Evolutionary conservation across 23 tunicate genomes (phyloP).

Genomic region (Trididemnum nubilum): DNA sequence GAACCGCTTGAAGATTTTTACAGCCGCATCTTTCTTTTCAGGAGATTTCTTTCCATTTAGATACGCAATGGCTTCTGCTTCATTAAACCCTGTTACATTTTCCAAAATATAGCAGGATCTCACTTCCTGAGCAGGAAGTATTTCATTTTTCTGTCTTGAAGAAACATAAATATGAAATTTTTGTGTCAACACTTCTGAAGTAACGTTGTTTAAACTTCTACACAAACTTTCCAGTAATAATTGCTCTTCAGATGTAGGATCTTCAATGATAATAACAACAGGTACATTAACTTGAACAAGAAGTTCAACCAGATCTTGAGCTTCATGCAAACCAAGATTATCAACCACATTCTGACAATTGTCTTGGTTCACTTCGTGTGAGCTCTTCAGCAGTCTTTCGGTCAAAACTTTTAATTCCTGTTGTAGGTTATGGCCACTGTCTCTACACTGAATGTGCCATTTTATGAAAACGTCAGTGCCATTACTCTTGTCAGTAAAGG

Average conservation of each 20-base stretch:
- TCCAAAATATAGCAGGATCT: background rate
- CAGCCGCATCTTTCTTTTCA: background rate
- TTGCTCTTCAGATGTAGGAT: background rate
- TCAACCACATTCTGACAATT: background rate
- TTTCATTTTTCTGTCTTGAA: background rate
- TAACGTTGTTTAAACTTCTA: background rate
- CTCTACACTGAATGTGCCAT: no score
- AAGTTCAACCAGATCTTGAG: background rate
- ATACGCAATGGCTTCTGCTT: slow-evolving; percentile 5
- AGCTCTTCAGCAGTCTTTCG: no score
- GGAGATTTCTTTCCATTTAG: background rate
- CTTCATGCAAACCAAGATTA: background rate
- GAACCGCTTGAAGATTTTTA: background rate
- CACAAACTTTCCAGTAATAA: background rate
- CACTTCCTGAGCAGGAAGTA: background rate
- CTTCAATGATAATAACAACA: slow-evolving; percentile 26
- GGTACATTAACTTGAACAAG: background rate
- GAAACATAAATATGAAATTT: slow-evolving; percentile 22
- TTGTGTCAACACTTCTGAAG: background rate
- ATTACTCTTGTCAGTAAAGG: background rate
- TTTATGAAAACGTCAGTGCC: no score
- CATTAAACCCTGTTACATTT: slow-evolving; percentile 11
- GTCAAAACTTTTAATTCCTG: no score
- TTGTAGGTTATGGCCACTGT: no score
- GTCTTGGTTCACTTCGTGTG: no score